Evolutionary conservation across 35 echinoderm and acorn worm species (phyloP).

Genomic region (Anneissia japonica): DNA sequence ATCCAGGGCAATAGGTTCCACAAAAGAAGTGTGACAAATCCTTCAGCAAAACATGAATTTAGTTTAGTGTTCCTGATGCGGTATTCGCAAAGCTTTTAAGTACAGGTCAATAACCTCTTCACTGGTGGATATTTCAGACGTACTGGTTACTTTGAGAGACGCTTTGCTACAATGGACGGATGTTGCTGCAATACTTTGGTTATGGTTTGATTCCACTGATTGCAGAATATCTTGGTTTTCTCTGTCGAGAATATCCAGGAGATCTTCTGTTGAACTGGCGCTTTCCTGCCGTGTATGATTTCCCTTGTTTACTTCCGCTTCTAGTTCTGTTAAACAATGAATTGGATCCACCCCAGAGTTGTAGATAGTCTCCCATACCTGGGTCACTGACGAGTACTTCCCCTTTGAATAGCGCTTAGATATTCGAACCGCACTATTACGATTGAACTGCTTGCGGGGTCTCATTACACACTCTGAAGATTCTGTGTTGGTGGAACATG

Average conservation of each 20-base stretch:
- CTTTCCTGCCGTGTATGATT: background rate
- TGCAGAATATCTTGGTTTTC: background rate
- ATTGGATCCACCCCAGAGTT: background rate
- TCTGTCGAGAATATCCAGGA: background rate
- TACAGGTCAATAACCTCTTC: background rate
- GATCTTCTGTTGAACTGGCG: background rate
- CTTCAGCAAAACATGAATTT: no score
- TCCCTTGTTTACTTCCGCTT: background rate
- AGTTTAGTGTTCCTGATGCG: no score
- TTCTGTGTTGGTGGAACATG: background rate
- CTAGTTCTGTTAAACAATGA: background rate
- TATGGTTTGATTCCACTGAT: background rate
- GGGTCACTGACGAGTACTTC: constrained; percentile 66
- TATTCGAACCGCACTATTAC: constrained; percentile 22
- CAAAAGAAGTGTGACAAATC: no score
- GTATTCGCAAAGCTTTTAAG: background rate
- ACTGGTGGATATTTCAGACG: background rate
- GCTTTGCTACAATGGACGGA: background rate
- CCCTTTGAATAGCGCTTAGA: constrained; percentile 65
- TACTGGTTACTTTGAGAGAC: background rate
- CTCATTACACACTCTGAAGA: constrained; percentile 12
- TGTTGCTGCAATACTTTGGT: background rate
- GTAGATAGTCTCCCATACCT: constrained; percentile 78
- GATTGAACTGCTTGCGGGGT: constrained; percentile 10
- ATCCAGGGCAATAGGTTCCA: no score